These are phyloP conservation scores for Acronicta psi DNA, from an alignment of 2,888 invertebrate species.

Conservation along the genomic window DNA sequence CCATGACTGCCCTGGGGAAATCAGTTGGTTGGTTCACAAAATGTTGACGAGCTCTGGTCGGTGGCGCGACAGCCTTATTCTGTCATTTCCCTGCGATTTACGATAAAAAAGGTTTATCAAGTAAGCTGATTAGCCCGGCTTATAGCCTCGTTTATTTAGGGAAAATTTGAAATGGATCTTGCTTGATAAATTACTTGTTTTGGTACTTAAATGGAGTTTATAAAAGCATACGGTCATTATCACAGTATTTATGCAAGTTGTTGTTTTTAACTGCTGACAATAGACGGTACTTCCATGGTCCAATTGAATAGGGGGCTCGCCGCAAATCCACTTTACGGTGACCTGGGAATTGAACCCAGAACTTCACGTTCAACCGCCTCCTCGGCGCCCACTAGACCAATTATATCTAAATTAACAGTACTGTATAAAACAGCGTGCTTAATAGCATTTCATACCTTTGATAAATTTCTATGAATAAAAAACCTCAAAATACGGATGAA, in stretches of 20 bases:
- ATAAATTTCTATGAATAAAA: constrained; percentile 19
- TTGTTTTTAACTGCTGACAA: too few species aligned
- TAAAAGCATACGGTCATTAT: constrained; percentile 6
- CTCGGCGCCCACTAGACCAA: too few species aligned
- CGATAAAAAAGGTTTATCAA: constrained; percentile 53
- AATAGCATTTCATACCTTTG: constrained; percentile 8
- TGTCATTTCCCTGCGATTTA: constrained; percentile 51
- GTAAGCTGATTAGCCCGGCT: constrained; percentile 44
- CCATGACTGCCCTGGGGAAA: constrained; percentile 70
- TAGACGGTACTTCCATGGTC: too few species aligned
- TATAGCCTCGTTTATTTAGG: constrained; percentile 26
- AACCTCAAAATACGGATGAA: constrained; percentile 41
- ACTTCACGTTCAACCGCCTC: too few species aligned
- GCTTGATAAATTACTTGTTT: constrained; percentile 42
- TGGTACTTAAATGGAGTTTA: constrained; percentile 10
- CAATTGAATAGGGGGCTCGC: too few species aligned
- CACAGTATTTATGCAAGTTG: too few species aligned
- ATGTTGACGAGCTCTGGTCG: constrained; percentile 61
- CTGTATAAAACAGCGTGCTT: background rate
- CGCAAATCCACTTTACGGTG: too few species aligned
- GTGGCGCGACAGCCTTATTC: constrained; percentile 49
- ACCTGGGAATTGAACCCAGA: too few species aligned
- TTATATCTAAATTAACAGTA: too few species aligned
- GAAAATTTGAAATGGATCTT: constrained; percentile 35
- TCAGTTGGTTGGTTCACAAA: constrained; percentile 67